These are phyloP conservation scores for Ispidina lecontei DNA, from an alignment of 2,797 vertebrate genomes.

Conservation along the genomic window DNA sequence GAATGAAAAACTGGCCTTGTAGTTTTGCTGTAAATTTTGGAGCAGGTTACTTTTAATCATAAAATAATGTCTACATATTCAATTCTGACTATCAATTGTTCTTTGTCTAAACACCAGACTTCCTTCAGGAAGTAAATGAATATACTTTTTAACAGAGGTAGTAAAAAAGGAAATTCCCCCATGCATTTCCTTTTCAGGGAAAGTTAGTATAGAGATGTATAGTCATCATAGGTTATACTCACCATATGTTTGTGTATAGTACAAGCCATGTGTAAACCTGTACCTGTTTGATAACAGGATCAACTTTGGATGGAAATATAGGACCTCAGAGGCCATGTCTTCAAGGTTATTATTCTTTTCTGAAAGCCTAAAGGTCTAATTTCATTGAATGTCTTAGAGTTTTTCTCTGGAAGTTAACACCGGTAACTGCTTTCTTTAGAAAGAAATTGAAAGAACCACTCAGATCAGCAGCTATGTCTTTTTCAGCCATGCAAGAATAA, in stretches of 20 bases:
- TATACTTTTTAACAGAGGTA: neutral
- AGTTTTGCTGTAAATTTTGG: neutral
- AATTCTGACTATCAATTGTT: neutral
- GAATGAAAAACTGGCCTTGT: neutral
- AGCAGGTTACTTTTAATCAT: neutral
- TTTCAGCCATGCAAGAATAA: neutral
- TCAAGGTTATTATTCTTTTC: neutral
- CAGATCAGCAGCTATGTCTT: neutral
- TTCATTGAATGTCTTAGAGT: neutral
- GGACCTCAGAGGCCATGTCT: neutral
- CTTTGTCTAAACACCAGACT: neutral
- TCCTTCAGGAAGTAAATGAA: neutral
- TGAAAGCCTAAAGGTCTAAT: neutral
- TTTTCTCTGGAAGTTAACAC: neutral
- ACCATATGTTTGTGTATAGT: rapidly evolving
- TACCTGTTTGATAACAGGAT: neutral
- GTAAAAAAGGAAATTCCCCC: neutral
- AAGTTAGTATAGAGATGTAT: neutral
- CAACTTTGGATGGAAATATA: neutral
- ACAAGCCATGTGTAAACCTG: neutral
- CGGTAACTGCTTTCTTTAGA: neutral
- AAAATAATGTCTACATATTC: neutral
- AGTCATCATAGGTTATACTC: rapidly evolving
- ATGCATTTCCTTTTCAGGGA: neutral
- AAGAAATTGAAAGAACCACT: neutral